Percentiles rank a stretch among this genome's conserved stretches.
Evolutionary conservation across 2,113 vertebrate genomes (phyloP).

Genomic region (Thamnophis sirtalis): DNA sequence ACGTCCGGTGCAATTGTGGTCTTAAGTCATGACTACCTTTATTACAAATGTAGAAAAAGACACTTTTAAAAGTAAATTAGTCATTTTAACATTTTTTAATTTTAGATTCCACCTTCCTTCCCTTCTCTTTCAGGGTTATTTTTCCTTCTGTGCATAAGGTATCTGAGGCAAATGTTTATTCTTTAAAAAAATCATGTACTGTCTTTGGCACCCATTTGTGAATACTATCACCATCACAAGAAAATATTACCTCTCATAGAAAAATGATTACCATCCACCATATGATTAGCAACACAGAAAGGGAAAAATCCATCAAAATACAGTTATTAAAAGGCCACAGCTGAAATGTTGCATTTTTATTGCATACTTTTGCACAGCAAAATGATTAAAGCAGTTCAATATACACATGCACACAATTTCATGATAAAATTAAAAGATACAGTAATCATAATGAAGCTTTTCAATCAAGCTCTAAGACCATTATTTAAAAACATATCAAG

Average conservation of each 20-base stretch:
- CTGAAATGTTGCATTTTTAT: not conserved
- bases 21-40: too few relatives aligned
- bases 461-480: not conserved
- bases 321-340: not conserved
- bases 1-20: too few relatives aligned
- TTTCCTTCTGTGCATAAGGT: not conserved
- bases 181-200: not conserved
- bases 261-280: not conserved
- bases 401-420: not conserved
- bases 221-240: not conserved
- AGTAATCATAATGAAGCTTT: not conserved
- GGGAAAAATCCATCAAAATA: not conserved
- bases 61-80: not conserved
- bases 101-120: not conserved
- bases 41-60: not conserved
- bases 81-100: not conserved
- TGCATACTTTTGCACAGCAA: not conserved
- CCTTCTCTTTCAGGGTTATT: not conserved
- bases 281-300: not conserved
- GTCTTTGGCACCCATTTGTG: not conserved
- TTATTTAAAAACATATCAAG: not conserved
- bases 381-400: not conserved
- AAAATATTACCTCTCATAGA: not conserved
- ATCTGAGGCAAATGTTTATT: not conserved
- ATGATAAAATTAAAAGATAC: not conserved